Evolutionary conservation across 2,888 invertebrate species (phyloP), one percentile per base, ranked within the genome.

Genomic region (Calephelis perditalis): DNA sequence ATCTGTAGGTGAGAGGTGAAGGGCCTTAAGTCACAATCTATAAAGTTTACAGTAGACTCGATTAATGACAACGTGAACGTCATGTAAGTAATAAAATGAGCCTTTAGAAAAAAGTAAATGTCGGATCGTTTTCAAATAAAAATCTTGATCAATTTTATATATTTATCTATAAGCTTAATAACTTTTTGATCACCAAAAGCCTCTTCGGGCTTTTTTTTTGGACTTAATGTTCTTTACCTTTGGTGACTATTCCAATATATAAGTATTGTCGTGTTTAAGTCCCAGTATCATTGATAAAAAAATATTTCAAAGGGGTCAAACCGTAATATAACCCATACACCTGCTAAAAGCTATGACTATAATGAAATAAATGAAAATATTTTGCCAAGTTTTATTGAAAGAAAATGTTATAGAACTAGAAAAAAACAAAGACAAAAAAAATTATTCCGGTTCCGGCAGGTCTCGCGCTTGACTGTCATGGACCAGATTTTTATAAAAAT

Each of bases 211-310:
- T 52, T 52, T 52, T 52, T 52, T 52, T 52, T n/a, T 52, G 52
- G 52, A 52, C 52, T 52, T 52, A 52, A 52, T 52, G 9, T 52
- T 52, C 52, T 52, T 52, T 52, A 52, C 52, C 26, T 52, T 52
- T 52, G 35, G 52, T 35, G 35, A 52, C 8, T 52, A 52, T 52
- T 52, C 15, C 52, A 52, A 12, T 52, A 35, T 15, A 35, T 52
- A 52, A 52, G 52, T 52, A 52, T 35, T 35, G 35, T 52, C 35
- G 10, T 52, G 15, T 52, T 52, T 52, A 52, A 52, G 52, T 52
- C 52, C 15, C 52, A 8, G 52, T 52, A 12, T 52, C 52, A 52
- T 52, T 52, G 52, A 52, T 52, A 52, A 52, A 52, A n/a, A 52
- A 52, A 52, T 12, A 52, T 8, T 35, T 45, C 45, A 45, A 45